Base-by-base conservation (phyloP, 92 coral and sea anemone species). In the Phenganax subtilis region DNA sequence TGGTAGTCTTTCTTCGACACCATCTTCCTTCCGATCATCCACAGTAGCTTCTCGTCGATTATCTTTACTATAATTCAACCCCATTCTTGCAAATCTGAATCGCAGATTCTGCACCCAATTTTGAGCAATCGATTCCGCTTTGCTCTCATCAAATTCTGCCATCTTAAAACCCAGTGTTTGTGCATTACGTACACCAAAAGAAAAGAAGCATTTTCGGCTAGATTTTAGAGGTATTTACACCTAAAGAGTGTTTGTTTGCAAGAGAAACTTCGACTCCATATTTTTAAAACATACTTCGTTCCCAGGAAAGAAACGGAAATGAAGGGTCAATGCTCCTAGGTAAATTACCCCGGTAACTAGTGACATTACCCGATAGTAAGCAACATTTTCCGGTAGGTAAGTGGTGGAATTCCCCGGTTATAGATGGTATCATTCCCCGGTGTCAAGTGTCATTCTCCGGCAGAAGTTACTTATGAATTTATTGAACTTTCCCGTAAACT, bases 121-220 rank as follows among this genome's bases (percentile, higher is more conserved):
- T 76, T 88, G 80, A 29, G 98, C 97, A 59, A 93, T 54, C 10
- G 63, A 62, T 59, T 84, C 85, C 6, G 90, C 97, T 71, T 91
- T 94, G 73, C 87, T 88, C 74, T 88, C 94, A 82, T 85, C 87
- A 70, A 88, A 83, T 66, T 84, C 62, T 47, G 90, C 96, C 97
- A 93, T 87, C 80, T 80, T 57, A 65, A 55, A 53, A 12, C 57
- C 81, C 55, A 76, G 16, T 12, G 27, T 59, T 57, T 25, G 53
- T 47, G 30, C 71, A 59, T 31, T 58, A 14, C 54, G 5, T 25
- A 29, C 44, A 57, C n/a, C n/a, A 0, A 29, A 31, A 30, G 29
- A 20, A 28, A 44, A 25, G 3, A 7, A 9, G 16, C 80, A 55
- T 55, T 8, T 17, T 25, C 1, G 10, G 60, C 64, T 1, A 12